Evolutionary conservation across 2,113 vertebrate species (phyloP), one percentile per base, ranked within the genome.

Genomic region (Thymallus thymallus): DNA sequence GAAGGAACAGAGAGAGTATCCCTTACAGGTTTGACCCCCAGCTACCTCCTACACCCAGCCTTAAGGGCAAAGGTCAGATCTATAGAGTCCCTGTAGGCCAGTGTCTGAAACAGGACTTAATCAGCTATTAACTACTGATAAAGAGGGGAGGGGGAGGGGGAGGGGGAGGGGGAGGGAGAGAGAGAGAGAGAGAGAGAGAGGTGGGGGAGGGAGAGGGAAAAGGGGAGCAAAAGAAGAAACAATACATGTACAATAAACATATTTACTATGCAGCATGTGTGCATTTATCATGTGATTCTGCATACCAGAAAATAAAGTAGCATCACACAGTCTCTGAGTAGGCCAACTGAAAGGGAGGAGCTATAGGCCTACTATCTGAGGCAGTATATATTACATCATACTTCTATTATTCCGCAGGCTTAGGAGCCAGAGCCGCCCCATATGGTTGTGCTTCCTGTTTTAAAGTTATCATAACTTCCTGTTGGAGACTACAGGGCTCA

Each of bases 1-100:
- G 91, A 92, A 88, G 88, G 94, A 94, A 97, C 96, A 95, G 96
- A 97, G 94, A 94, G 93, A 93, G 95, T 96, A 96, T 98, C 95
- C 94, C 95, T 99, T 98, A 98, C 96, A 95, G 93, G 95, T 93
- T 94, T 95, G 90, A 95, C 96, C 95, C 95, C 95, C 94, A 95
- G 91, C 93, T 95, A 93, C 35, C 35, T 41, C 87, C 85, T 78
- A 83, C 89, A 84, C 90, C 94, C 95, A 94, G 95, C 88, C 18
- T 62, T 71, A 71, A 91, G 93, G 93, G 93, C 94, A 92, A 86
- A 90, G 93, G 94, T 94, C 93, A 94, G 95, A 97, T 96, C 94
- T 95, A 96, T 95, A 93, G 95, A 92, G 91, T 93, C 93, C 93
- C 90, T 66, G 5, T 87, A 93, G 95, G 94, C 94, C 95, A 94